Evolutionary conservation across 2,888 invertebrate genomes (phyloP), one percentile per base, ranked within the genome.

Genomic region (Gnatocerus cornutus): DNA sequence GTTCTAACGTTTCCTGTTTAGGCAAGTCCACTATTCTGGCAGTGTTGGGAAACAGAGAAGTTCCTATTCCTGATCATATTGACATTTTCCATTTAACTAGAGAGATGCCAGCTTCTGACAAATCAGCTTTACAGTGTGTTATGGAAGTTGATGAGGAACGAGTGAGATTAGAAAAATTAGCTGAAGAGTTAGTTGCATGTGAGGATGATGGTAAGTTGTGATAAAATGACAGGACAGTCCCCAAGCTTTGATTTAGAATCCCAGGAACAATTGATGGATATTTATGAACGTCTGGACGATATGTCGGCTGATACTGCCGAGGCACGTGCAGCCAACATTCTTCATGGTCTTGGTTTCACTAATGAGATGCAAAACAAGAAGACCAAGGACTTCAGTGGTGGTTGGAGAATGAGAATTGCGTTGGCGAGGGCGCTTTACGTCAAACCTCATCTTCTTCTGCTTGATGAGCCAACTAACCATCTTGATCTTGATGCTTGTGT

Each of bases 331-430:
- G 97, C 97, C 0, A 92, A 95, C 81, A 97, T 99, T 77, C 89
- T 99, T 7, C 93, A 97, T 83, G 99, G 99, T 89, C 90, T 99
- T 13, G 99, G 99, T 10, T 99, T 99, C 85, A 93, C 91, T 66
- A 89, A 90, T 77, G 89, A 90, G 56, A 95, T 95, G 95, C 98
- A 98, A 73, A 90, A 84, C 83, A 88, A 95, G 86, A 90, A 95
- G 78, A 94, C 94, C 63, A 94, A 92, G 87, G 95, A 95, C 82
- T 95, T 95, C 84, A 94, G 94, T 33, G 95, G 94, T 89, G 92
- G 99, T 79, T 99, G 99, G 99, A 90, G 99, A 69, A 99, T 99
- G 99, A 90, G 99, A 77, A 98, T 99, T 73, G 99, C 98, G 0
- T 86, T 99, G 66, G 99, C 98, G 3, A 90, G 98, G 78, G 99